Conservation (phyloP, 1,140 invertebrate species). For the Notospermus geniculatus region DNA sequence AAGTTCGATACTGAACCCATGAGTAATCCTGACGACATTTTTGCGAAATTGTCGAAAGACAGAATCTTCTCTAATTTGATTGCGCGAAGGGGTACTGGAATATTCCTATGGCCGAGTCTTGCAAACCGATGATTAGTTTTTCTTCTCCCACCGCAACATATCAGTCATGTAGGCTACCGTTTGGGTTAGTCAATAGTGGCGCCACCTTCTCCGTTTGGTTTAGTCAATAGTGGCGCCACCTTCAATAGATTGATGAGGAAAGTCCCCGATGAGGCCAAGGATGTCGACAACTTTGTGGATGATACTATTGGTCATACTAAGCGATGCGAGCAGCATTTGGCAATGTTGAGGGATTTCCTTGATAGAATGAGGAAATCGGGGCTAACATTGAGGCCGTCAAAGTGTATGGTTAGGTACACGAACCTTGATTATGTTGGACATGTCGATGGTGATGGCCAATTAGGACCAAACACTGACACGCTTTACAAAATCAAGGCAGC, state of each 20-base stretch:
- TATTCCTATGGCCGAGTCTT: slow-evolving; percentile 21
- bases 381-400: not conserved
- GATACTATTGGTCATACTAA: not conserved
- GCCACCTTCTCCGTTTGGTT: too few relatives aligned
- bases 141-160: slow-evolving; percentile 8
- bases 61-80: slow-evolving; percentile 19
- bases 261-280: not conserved
- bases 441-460: slow-evolving; percentile 19
- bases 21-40: slow-evolving; percentile 26
- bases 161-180: slow-evolving; percentile 21
- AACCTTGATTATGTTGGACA: not conserved
- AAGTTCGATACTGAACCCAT: too few relatives aligned
- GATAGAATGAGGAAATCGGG: not conserved
- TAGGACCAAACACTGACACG: slow-evolving; percentile 41
- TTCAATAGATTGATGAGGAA: slow-evolving; percentile 20
- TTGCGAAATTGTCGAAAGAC: slow-evolving; percentile 12
- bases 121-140: slow-evolving; percentile 21
- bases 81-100: slow-evolving; percentile 22
- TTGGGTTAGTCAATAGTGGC: slow-evolving; percentile 26
- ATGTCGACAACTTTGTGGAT: slow-evolving; percentile 1
- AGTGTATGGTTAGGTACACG: not conserved
- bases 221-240: slow-evolving; percentile 1
- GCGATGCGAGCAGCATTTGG: not conserved
- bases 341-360: not conserved
- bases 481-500: slow-evolving; percentile 46